These are phyloP conservation scores for Mormyrus proboscirostris DNA, from an alignment of 2,797 vertebrate species.

Conservation along the genomic window DNA sequence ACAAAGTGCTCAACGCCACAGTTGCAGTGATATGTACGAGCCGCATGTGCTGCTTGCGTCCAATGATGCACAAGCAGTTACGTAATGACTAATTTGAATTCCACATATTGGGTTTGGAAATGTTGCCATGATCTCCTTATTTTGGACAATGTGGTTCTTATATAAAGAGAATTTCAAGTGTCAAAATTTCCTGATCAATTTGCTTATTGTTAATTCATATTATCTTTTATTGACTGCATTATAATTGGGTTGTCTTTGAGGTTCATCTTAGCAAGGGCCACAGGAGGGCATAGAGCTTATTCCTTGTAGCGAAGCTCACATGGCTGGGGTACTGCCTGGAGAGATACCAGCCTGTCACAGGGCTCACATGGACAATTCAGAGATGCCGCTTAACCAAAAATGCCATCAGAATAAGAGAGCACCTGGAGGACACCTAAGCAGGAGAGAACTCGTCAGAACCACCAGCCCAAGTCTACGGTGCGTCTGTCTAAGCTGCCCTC, in stretches of 20 bases:
- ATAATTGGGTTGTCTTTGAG: background rate
- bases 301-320: background rate
- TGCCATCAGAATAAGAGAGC: background rate
- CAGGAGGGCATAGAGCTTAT: no score
- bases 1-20: background rate
- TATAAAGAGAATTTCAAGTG: background rate
- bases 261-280: background rate
- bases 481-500: background rate
- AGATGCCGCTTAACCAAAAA: background rate
- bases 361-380: background rate
- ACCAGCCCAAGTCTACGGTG: background rate
- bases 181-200: background rate
- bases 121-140: background rate
- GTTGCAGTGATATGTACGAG: background rate
- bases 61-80: background rate
- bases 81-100: background rate
- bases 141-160: background rate
- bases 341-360: background rate
- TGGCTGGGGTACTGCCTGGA: background rate
- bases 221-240: background rate
- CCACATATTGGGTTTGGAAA: background rate
- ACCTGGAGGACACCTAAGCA: background rate
- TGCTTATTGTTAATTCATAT: background rate
- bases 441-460: background rate
- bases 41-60: background rate